These are phyloP conservation scores for Caenorhabditis zanzibari DNA, from an alignment of 2,888 invertebrate genomes.

Conservation along the genomic window DNA sequence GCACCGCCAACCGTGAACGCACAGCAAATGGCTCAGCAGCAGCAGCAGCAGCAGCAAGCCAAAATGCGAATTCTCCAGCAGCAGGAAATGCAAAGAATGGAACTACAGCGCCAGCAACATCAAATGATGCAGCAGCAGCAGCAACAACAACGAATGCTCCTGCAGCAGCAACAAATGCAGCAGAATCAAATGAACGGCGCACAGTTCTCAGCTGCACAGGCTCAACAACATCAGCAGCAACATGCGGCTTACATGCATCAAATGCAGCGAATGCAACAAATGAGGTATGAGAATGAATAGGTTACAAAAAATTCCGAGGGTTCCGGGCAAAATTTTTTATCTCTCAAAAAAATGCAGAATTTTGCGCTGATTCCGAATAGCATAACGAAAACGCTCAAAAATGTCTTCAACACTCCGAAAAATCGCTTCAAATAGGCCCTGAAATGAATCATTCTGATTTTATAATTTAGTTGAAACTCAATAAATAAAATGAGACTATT, in stretches of 20 bases:
- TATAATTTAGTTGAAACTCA: not conserved
- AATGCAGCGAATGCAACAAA: slow-evolving; percentile 53
- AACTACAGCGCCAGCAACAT: slow-evolving; percentile 24
- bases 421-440: too few relatives aligned
- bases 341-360: too few relatives aligned
- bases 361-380: too few relatives aligned
- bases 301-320: too few relatives aligned
- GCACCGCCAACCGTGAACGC: slow-evolving; percentile 1
- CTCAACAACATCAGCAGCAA: slow-evolving; percentile 22
- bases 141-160: slow-evolving; percentile 36
- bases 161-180: slow-evolving; percentile 43
- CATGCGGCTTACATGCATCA: slow-evolving; percentile 47
- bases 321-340: too few relatives aligned
- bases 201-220: not conserved
- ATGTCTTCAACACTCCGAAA: too few relatives aligned
- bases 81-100: slow-evolving; percentile 21
- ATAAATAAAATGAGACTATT: not conserved
- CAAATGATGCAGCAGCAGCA: slow-evolving; percentile 39
- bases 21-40: slow-evolving; percentile 14
- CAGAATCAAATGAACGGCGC: slow-evolving; percentile 48
- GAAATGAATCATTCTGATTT: not conserved
- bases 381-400: too few relatives aligned
- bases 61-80: slow-evolving; percentile 44
- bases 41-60: slow-evolving; percentile 34
- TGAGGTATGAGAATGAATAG: slow-evolving; percentile 14